Evolutionary conservation across 2,888 invertebrate genomes (phyloP).

Genomic region (Laothoe populi): DNA sequence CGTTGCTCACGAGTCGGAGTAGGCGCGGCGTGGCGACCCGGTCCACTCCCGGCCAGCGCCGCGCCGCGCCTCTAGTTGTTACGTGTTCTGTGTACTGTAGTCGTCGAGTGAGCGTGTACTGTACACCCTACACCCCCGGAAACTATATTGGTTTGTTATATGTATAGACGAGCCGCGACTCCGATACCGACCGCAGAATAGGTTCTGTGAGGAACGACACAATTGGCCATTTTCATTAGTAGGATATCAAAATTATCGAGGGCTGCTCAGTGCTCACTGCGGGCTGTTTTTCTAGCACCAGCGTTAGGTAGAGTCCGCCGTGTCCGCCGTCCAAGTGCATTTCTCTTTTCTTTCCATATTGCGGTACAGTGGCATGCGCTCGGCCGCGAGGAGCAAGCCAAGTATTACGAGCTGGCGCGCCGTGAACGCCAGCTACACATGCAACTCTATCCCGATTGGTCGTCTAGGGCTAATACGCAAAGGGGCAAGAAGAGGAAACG

Average conservation of each 20-base stretch:
- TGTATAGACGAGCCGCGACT: constrained; percentile 80
- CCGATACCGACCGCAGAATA: constrained; percentile 81
- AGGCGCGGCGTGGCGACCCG: constrained; percentile 41
- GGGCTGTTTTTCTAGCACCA: constrained; percentile 90
- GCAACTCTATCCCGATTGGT: constrained; percentile 99
- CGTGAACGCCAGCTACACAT: constrained; percentile 99
- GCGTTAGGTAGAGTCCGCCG: constrained; percentile 68
- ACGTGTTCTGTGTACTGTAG: constrained; percentile 82
- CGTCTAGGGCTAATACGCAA: constrained; percentile 99
- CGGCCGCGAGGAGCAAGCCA: constrained; percentile 99
- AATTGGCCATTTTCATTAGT: constrained; percentile 83
- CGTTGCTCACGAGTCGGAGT: constrained; percentile 59
- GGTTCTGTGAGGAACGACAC: constrained; percentile 83
- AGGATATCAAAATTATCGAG: constrained; percentile 76
- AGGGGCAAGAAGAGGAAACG: constrained; percentile 99
- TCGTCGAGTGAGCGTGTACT: constrained; percentile 78
- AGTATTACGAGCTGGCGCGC: constrained; percentile 99
- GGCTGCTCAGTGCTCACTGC: constrained; percentile 80
- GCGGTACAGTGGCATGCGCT: constrained; percentile 98
- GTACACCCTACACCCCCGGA: constrained; percentile 78
- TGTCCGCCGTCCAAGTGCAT: constrained; percentile 78
- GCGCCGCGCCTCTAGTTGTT: constrained; percentile 63
- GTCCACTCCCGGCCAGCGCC: constrained; percentile 39
- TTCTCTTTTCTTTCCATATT: constrained; percentile 85
- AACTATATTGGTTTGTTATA: constrained; percentile 84